Conservation (phyloP, 1,140 invertebrate species). For the Megalopta genalis region DNA sequence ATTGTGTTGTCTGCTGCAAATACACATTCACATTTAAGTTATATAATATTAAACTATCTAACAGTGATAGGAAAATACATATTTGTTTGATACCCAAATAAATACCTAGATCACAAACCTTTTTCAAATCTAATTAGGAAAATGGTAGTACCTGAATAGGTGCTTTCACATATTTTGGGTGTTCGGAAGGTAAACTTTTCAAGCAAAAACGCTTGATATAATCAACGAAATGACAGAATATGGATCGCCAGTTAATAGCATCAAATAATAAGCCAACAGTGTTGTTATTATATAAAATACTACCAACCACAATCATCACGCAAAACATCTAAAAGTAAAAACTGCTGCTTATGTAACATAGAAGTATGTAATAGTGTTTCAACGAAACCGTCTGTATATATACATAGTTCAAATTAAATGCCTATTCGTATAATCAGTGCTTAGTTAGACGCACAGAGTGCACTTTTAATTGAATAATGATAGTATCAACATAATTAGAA, state of each 20-base stretch:
- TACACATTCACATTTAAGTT: constrained; percentile 29
- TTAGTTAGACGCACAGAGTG: neutral
- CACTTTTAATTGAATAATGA: neutral
- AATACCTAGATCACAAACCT: constrained; percentile 28
- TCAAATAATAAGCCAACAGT: constrained; percentile 72
- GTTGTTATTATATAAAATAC: constrained; percentile 74
- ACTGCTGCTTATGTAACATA: constrained; percentile 42
- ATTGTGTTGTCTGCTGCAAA: constrained; percentile 2
- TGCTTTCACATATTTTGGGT: constrained; percentile 70
- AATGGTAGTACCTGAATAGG: constrained; percentile 71
- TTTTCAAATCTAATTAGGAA: constrained; percentile 28
- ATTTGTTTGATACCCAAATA: constrained; percentile 13
- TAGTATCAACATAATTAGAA: constrained; percentile 7
- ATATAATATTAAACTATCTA: constrained; percentile 40
- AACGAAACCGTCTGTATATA: neutral
- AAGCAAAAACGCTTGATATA: constrained; percentile 60
- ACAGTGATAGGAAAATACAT: constrained; percentile 11
- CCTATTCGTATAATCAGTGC: neutral
- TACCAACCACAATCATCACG: constrained; percentile 73
- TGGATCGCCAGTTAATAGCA: constrained; percentile 64
- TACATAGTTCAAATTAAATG: constrained; percentile 5
- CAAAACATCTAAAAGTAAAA: constrained; percentile 76
- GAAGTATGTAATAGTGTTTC: constrained; percentile 5
- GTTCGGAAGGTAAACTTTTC: constrained; percentile 60
- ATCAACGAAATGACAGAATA: constrained; percentile 67